Evolutionary conservation across 2,797 vertebrate species (phyloP).

Genomic region (Halcyon leucocephala): DNA sequence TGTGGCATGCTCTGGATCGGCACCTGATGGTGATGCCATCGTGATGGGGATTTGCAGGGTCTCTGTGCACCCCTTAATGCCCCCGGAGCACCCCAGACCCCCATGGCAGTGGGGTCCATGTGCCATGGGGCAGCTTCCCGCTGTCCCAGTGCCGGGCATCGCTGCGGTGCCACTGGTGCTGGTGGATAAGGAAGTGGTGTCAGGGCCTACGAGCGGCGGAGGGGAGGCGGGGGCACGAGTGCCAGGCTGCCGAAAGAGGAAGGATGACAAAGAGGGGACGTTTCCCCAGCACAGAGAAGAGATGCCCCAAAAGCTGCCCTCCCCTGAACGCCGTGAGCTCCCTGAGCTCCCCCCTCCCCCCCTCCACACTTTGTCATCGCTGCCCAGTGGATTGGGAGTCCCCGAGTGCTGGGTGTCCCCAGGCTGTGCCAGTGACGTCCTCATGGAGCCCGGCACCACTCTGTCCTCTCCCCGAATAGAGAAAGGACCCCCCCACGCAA

Average conservation of each 20-base stretch:
- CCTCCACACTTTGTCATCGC: not conserved
- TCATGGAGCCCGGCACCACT: not conserved
- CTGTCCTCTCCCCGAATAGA: rapidly evolving
- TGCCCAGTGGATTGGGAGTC: not conserved
- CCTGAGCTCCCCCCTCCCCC: not conserved
- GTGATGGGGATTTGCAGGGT: not conserved
- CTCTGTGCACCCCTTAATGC: rapidly evolving
- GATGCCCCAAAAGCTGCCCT: not conserved
- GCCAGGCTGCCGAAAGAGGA: constrained; percentile 34
- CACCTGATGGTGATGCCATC: not conserved
- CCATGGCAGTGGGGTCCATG: rapidly evolving
- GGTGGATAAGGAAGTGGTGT: not conserved
- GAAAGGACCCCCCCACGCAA: not conserved
- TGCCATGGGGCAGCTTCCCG: rapidly evolving
- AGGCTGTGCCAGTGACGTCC: not conserved
- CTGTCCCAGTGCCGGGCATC: not conserved
- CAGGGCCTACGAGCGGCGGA: rapidly evolving
- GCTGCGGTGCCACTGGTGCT: no score
- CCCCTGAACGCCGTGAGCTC: rapidly evolving
- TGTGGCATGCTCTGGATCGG: not conserved
- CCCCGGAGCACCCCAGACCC: not conserved
- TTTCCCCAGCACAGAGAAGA: not conserved
- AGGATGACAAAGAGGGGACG: constrained; percentile 15
- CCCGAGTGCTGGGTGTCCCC: rapidly evolving
- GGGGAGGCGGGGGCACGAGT: not conserved